Evolutionary conservation across 2,113 vertebrate genomes (phyloP), one percentile per base, ranked within the genome.

Genomic region (Sylvia atricapilla): DNA sequence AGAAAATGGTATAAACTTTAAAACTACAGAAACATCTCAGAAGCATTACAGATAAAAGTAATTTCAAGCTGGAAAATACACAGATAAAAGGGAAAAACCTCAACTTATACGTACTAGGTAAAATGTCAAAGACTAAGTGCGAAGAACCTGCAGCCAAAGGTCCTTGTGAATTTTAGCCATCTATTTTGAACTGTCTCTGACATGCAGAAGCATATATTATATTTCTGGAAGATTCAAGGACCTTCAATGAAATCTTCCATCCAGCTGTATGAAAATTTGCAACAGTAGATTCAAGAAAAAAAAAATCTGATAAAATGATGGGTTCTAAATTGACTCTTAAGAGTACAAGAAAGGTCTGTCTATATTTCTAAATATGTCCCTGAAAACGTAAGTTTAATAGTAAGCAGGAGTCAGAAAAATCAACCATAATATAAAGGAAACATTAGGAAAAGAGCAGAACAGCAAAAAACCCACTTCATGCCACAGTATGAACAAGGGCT

Each of bases 71-170:
- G 16, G n/a, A 94, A 91, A 91, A 81, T 7, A 43, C 18, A 44
- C 11, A 11, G 31, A 47, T 28, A 47, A 43, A 86, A 72, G 11
- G 4, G 4, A 33, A 7, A 1, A 19, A 11, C 0, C 1, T 0
- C 6, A 78, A 11, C 13, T 5, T 1, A 0, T 15, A 25, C 13
- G 7, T 31, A 75, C 25, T 37, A 82, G 9, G 19, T 23, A 62
- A 74, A 31, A 82, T 13, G n/a, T 37, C 28, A 70, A 75, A 75
- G 28, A 62, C 14, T 63, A 72, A n/a, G 10, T 17, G 21, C 55
- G 27, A 74, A 80, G 28, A 75, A 50, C 23, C 11, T 63, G 13
- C 15, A 50, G 35, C 24, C 28, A 62, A 62, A 85, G 43, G 5
- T 35, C 22, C 21, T 55, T 49, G 16, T 15, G 49, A 52, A 67